Conservation (phyloP, 2,888 invertebrate genomes). For the Noctua comes region DNA sequence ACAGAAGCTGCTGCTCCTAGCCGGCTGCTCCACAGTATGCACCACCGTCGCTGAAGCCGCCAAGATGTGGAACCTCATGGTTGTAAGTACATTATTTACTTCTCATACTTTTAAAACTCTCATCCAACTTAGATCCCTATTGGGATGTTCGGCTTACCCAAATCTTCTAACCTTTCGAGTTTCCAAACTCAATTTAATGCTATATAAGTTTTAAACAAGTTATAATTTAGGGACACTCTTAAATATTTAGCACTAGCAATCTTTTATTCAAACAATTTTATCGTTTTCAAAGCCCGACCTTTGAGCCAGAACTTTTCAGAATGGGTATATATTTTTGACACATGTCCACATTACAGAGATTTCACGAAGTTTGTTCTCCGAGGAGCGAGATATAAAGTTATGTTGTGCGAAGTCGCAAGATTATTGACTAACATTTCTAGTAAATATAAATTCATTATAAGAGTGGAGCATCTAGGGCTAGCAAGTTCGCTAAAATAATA, state of each 20-base stretch:
- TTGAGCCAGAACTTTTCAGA: conserved; percentile 40
- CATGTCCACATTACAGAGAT: conserved; percentile 50
- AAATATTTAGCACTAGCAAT: conserved; percentile 56
- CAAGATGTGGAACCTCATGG: conserved; percentile 99
- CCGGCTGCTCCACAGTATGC: conserved; percentile 99
- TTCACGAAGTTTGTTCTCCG: conserved; percentile 48
- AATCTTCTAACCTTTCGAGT: conserved; percentile 38
- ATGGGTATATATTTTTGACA: conserved; percentile 56
- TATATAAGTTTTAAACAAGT: conserved; percentile 49
- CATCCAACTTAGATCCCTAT: conserved; percentile 32
- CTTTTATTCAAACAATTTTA: conserved; percentile 57
- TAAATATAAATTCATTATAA: conserved; percentile 32
- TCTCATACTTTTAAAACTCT: conserved; percentile 21
- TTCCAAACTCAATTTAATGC: conserved; percentile 56
- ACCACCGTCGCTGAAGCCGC: conserved; percentile 99
- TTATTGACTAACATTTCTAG: conserved; percentile 35
- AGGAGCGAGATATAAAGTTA: conserved; percentile 32
- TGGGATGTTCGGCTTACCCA: conserved; percentile 12
- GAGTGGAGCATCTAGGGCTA: background rate
- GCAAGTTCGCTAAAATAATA: conserved; percentile 24
- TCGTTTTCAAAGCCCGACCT: conserved; percentile 38
- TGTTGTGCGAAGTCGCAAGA: conserved; percentile 24
- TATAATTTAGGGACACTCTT: conserved; percentile 45
- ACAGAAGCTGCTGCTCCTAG: conserved; percentile 97
- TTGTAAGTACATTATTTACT: conserved; percentile 92